phyloP scores from a whole-genome alignment of 1,140 invertebrate species.

The Sitophilus oryzae region DNA sequence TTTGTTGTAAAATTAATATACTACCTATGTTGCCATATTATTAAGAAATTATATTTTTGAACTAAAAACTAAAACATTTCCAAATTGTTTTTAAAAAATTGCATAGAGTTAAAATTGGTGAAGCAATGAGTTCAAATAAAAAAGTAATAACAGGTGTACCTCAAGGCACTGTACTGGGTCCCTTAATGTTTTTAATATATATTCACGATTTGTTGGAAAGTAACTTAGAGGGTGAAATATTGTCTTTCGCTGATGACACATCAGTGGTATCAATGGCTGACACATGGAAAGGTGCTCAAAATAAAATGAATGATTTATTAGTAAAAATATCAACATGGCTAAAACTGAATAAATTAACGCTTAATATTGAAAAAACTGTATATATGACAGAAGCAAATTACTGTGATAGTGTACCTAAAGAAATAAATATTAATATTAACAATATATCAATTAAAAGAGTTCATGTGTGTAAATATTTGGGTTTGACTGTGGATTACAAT shows the following conservation, averaged over 20 bases:
- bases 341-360: background rate
- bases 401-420: background rate
- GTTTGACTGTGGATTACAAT: background rate
- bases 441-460: background rate
- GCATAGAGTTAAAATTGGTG: too few relatives aligned
- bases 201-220: too few relatives aligned
- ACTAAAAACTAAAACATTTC: too few relatives aligned
- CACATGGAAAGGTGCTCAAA: background rate
- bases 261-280: background rate
- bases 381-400: conserved; percentile 1
- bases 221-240: background rate
- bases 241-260: background rate
- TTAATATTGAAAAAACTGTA: background rate
- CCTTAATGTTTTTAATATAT: background rate
- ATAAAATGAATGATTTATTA: background rate
- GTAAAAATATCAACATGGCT: background rate
- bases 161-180: background rate
- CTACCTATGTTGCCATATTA: too few relatives aligned
- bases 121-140: too few relatives aligned
- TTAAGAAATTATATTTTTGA: too few relatives aligned
- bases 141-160: background rate
- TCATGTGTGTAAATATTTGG: background rate
- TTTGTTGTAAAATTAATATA: too few relatives aligned
- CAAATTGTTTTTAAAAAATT: too few relatives aligned
- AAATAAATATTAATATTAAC: background rate